A percentile compares a stretch with the other conserved stretches of the same genome.
Conservation (phyloP, 2,113 vertebrate species). For the Megaceryle torquata region DNA sequence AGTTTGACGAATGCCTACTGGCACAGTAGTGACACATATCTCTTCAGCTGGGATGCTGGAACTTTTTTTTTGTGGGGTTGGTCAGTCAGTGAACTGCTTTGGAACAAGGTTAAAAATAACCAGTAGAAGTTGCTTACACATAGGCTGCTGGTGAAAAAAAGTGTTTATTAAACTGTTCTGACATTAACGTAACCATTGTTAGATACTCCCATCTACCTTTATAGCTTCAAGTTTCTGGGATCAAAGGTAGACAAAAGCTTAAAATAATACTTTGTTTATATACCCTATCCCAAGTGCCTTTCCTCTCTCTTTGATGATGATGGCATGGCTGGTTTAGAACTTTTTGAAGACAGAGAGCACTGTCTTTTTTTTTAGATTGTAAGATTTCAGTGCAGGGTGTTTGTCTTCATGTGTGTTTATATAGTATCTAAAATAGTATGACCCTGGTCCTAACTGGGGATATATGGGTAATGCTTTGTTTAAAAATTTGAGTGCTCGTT, state of each 20-base stretch:
- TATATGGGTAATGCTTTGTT: background rate
- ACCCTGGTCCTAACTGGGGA: background rate
- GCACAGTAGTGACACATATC: background rate
- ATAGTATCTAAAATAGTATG: constrained; percentile 2
- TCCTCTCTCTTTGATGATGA: constrained; percentile 27
- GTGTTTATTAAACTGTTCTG: constrained; percentile 26
- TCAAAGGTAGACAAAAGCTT: constrained; percentile 34
- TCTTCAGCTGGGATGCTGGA: background rate
- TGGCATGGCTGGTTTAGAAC: background rate
- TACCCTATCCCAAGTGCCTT: background rate
- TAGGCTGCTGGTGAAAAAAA: background rate
- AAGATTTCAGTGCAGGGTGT: background rate
- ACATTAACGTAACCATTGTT: background rate
- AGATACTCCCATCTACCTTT: background rate
- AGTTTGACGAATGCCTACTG: background rate
- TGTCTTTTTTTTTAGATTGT: constrained; percentile 1
- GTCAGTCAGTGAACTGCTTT: background rate
- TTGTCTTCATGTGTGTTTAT: constrained; percentile 26
- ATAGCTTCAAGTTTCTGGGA: background rate
- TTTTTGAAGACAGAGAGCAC: background rate
- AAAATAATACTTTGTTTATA: constrained; percentile 52
- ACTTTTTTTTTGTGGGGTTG: background rate
- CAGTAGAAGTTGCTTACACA: background rate
- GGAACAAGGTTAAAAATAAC: constrained; percentile 26
- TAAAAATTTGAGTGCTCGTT: background rate